Conservation (phyloP, 2,113 vertebrate genomes). For the Leucoraja erinaceus region DNA sequence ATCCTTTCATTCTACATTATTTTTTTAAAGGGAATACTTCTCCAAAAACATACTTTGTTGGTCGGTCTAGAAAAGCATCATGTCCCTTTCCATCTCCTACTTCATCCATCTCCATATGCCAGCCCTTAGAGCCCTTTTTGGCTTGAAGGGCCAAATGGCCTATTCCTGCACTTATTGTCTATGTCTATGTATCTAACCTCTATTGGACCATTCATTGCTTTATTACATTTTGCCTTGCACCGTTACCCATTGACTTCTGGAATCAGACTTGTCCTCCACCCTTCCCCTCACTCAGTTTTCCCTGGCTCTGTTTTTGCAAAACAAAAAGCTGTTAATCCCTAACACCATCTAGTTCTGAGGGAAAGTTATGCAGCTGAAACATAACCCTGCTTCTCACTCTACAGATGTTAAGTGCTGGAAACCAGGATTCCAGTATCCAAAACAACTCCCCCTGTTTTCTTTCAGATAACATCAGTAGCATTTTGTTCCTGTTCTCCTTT, state of each 20-base stretch:
- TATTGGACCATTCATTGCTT: background rate
- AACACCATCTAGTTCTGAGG: background rate
- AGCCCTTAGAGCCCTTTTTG: no score
- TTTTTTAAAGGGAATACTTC: background rate
- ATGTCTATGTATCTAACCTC: background rate
- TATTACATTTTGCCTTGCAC: background rate
- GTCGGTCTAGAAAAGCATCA: background rate
- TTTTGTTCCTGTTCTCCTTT: background rate
- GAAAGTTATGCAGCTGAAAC: background rate
- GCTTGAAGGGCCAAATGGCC: no score
- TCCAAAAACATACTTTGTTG: background rate
- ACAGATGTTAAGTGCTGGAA: background rate
- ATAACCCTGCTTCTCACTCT: background rate
- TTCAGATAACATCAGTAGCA: background rate
- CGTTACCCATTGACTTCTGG: background rate
- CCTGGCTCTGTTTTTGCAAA: background rate
- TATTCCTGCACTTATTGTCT: no score
- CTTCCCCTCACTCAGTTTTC: background rate
- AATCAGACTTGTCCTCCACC: background rate
- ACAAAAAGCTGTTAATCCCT: background rate
- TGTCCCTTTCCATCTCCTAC: background rate
- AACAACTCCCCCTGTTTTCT: background rate
- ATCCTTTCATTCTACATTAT: background rate
- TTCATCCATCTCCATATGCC: background rate
- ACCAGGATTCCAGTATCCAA: no score